Evolutionary conservation across 2,113 vertebrate species (phyloP).

Genomic region (Vulpes lagopus): DNA sequence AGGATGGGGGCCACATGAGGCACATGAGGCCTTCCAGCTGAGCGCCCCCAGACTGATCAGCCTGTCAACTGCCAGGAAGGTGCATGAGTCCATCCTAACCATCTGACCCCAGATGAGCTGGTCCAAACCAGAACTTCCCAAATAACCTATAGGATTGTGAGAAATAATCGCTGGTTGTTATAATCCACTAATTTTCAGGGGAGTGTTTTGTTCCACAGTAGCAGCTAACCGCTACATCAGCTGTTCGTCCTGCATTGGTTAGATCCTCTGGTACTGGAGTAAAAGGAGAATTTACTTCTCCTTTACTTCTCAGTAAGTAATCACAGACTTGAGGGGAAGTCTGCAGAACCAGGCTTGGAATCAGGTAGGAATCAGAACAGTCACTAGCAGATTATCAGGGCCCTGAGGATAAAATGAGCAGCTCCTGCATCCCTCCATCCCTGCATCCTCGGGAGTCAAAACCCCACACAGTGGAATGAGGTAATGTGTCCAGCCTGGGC

Average conservation of each 20-base stretch:
- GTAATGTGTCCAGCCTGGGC: not conserved
- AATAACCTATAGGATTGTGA: not conserved
- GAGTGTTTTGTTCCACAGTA: not conserved
- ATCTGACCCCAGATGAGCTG: not conserved
- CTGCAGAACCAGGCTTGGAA: not conserved
- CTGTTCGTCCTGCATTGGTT: not conserved
- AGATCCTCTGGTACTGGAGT: not conserved
- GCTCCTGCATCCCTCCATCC: fast-evolving
- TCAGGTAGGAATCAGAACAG: not conserved
- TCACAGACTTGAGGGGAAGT: not conserved
- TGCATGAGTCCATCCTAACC: not conserved
- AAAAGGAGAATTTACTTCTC: not conserved
- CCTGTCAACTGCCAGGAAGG: not conserved
- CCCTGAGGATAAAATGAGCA: no score
- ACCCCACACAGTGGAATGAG: fast-evolving
- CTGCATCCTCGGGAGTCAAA: not conserved
- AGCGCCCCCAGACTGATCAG: not conserved
- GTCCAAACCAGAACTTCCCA: not conserved
- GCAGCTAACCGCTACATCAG: not conserved
- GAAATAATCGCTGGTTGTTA: not conserved
- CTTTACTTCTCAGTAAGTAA: not conserved
- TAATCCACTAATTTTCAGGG: not conserved
- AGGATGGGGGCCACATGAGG: not conserved
- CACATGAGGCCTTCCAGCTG: not conserved
- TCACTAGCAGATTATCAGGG: not conserved